These are phyloP conservation scores for Macrosiphum euphorbiae DNA, from an alignment of 2,888 invertebrate species.

Conservation along the genomic window DNA sequence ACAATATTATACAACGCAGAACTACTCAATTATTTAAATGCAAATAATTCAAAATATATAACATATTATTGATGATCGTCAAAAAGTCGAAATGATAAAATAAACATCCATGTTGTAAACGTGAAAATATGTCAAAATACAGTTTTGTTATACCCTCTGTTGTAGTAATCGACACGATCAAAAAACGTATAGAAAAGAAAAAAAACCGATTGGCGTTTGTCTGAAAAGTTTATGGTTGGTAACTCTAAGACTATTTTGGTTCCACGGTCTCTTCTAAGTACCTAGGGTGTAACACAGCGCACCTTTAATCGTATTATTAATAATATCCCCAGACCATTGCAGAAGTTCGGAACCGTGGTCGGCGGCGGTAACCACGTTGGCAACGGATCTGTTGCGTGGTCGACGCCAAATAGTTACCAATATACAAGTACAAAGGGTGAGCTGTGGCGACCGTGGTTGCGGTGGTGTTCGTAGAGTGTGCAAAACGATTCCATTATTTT, in stretches of 20 bases:
- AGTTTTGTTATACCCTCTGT: background rate
- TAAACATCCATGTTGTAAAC: background rate
- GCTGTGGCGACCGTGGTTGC: background rate
- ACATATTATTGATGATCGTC: background rate
- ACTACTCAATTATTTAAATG: background rate
- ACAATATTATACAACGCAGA: background rate
- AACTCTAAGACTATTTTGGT: background rate
- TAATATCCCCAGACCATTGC: background rate
- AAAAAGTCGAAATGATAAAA: background rate
- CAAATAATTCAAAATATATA: background rate
- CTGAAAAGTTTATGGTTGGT: background rate
- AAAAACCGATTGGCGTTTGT: background rate
- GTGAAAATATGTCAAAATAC: background rate
- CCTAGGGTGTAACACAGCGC: background rate
- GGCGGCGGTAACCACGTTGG: background rate
- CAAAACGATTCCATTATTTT: constrained; percentile 1
- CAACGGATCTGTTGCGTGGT: constrained; percentile 3
- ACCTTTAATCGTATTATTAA: background rate
- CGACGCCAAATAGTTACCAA: background rate
- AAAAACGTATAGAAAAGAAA: background rate
- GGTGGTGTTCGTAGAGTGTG: background rate
- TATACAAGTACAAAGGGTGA: background rate
- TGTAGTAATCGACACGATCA: background rate
- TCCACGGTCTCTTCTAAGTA: background rate
- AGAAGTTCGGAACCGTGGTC: background rate